These are phyloP conservation scores for Rhyacichthys aspro DNA, from an alignment of 2,797 vertebrate species.

Conservation along the genomic window DNA sequence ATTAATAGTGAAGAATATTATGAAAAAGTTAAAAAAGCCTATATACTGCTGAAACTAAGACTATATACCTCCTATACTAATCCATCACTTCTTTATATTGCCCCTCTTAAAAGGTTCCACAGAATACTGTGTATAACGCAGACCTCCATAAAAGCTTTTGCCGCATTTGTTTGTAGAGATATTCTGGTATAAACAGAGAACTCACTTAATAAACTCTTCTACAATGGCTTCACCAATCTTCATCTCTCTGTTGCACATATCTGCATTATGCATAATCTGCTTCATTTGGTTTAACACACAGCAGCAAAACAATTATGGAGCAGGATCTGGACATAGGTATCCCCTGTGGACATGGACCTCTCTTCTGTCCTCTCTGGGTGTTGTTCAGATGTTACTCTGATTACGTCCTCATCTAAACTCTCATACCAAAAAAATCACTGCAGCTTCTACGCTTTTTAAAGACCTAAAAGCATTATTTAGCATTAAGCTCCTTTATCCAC, in stretches of 20 bases:
- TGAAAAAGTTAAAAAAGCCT: too few species aligned
- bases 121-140: too few species aligned
- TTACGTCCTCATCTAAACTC: slow-evolving; percentile 22
- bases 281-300: slow-evolving; percentile 40
- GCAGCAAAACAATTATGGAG: slow-evolving; percentile 37
- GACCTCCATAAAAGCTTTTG: too few species aligned
- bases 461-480: slow-evolving; percentile 47
- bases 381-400: slow-evolving; percentile 12
- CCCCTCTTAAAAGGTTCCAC: too few species aligned
- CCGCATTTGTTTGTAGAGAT: too few species aligned
- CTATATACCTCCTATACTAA: too few species aligned
- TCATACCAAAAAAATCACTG: slow-evolving; percentile 31
- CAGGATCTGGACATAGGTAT: not conserved
- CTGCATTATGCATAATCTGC: slow-evolving; percentile 53
- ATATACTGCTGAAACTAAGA: too few species aligned
- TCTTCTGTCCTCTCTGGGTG: slow-evolving; percentile 3
- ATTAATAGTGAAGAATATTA: too few species aligned
- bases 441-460: slow-evolving; percentile 37
- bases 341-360: too few species aligned
- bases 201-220: slow-evolving; percentile 42
- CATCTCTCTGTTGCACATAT: slow-evolving; percentile 47
- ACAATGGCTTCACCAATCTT: slow-evolving; percentile 47
- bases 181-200: slow-evolving; percentile 15
- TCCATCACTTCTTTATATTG: too few species aligned
- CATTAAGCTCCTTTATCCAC: slow-evolving; percentile 46